Evolutionary conservation across 2,888 invertebrate species (phyloP).

Genomic region (Himalopsyche tibetana): DNA sequence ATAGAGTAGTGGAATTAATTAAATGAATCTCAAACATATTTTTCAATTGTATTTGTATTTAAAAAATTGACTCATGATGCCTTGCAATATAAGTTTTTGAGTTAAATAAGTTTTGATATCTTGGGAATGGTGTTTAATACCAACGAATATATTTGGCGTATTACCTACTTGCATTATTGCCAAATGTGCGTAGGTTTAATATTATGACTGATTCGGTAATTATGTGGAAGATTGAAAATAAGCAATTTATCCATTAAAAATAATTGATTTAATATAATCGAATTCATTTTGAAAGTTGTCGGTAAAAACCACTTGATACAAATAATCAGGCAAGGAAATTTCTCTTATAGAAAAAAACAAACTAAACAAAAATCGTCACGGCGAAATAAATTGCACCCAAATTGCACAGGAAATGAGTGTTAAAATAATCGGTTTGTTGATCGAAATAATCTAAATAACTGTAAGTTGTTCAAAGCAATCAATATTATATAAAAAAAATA

Average conservation of each 20-base stretch:
- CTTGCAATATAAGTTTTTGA: too few species aligned
- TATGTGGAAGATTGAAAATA: not conserved
- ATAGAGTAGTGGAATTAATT: too few species aligned
- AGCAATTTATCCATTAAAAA: not conserved
- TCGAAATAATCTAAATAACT: slow-evolving; percentile 11
- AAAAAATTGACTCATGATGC: too few species aligned
- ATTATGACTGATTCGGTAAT: too few species aligned
- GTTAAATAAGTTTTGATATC: too few species aligned
- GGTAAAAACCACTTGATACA: not conserved
- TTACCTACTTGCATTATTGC: too few species aligned
- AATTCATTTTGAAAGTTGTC: slow-evolving; percentile 10
- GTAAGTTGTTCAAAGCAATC: slow-evolving; percentile 22
- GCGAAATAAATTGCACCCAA: slow-evolving; percentile 32
- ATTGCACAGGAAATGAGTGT: slow-evolving; percentile 28
- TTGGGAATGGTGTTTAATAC: too few species aligned
- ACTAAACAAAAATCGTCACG: not conserved
- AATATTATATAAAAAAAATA: not conserved
- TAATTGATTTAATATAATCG: not conserved
- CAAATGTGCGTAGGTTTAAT: too few species aligned
- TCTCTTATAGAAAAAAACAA: not conserved
- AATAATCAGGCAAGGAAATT: not conserved
- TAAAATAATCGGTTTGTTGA: slow-evolving; percentile 18
- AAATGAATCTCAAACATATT: too few species aligned
- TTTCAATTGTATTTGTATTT: too few species aligned
- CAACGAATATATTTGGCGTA: too few species aligned